phyloP scores from a whole-genome alignment of 2,888 invertebrate genomes.

The Oithona nana region DNA sequence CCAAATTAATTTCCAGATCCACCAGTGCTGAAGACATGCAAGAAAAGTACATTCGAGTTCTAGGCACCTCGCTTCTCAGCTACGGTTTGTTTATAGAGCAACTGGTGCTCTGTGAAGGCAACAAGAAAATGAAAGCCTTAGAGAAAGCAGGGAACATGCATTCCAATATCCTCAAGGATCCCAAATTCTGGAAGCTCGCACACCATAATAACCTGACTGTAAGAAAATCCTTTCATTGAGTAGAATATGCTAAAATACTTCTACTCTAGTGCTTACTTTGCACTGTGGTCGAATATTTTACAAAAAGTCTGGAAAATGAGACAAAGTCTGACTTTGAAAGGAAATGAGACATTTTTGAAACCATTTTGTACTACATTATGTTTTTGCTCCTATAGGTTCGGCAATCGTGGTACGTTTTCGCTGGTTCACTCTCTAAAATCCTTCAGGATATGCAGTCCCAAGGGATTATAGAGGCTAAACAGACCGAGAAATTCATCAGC shows the following conservation, averaged over 20 bases:
- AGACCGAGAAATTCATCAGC: not conserved
- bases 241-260: too few relatives aligned
- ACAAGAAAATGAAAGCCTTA: not conserved
- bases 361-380: not conserved
- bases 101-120: constrained; percentile 28
- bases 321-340: too few relatives aligned
- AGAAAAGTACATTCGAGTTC: constrained; percentile 43
- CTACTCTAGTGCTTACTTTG: too few relatives aligned
- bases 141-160: not conserved
- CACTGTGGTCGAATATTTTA: too few relatives aligned
- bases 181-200: not conserved
- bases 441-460: not conserved
- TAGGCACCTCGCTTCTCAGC: constrained; percentile 44
- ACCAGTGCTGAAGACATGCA: constrained; percentile 44
- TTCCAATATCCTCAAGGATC: not conserved
- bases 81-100: constrained; percentile 28
- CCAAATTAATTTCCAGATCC: constrained; percentile 28
- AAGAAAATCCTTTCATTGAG: not conserved
- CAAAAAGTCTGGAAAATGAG: too few relatives aligned
- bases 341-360: too few relatives aligned
- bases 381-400: not conserved
- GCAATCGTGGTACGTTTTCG: not conserved
- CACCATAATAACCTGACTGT: not conserved
- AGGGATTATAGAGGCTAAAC: not conserved
- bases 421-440: not conserved